Base-by-base conservation (phyloP, 2,888 invertebrate species). In the Periphyllus acericola region DNA sequence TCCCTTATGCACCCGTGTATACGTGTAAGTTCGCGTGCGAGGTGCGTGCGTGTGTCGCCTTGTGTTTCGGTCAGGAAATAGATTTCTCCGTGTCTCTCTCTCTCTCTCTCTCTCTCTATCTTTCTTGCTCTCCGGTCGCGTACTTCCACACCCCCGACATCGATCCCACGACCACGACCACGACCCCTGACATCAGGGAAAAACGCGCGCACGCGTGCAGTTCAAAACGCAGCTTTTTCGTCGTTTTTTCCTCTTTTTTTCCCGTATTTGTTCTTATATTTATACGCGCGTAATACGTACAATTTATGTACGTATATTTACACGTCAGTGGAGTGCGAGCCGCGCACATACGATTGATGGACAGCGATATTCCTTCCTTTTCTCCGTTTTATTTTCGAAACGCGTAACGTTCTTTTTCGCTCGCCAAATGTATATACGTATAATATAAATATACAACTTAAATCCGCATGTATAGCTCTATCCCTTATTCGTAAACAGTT, bases 41-140 rank as follows among this genome's bases (percentile, higher is more conserved):
- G 66, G 29, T 29, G 32, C 29, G 71, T 17, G 74, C 32, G 25
- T 2, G 74, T 36, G 34, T 34, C 66, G 66, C 80, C 80, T 68
- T 29, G 80, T 68, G 80, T 68, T 80, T 80, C 80, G 80, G 80
- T 80, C 80, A 68, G 66, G 66, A 80, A 80, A 80, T 80, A 68
- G 29, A 80, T 80, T 80, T 68, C 79, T 68, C 34, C 29, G 2
- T 36, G 34, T 34, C 34, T 25, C 34, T 25, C n/a, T 29, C n/a
- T n/a, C 3, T 21, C 21, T 32, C 9, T 52, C 29, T 29, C n/a
- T 46, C 8, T 29, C 6, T 36, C 29, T 17, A 14, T 76, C 46
- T 6, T 17, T 1, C n/a, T n/a, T n/a, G 3, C 46, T 1, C 46
- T 46, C 1, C 46, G 4, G 46, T 9, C 46, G 19, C 40, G 75